Evolutionary conservation across 2,797 vertebrate genomes (phyloP).

Genomic region (Sebastes glaucus): DNA sequence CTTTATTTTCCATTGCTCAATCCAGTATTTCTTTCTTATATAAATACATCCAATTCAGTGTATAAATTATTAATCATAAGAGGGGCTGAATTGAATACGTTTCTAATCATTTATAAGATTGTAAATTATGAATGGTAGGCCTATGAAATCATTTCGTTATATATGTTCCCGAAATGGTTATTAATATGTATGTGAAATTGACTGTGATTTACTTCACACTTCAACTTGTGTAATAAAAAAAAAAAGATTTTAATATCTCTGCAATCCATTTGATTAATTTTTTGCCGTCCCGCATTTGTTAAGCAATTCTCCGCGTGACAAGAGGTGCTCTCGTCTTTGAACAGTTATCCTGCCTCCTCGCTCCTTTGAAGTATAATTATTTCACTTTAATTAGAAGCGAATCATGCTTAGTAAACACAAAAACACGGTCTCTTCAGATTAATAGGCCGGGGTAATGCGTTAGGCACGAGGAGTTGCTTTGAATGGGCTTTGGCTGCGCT

Average conservation of each 20-base stretch:
- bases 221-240: slow-evolving; percentile 7
- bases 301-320: slow-evolving; percentile 86
- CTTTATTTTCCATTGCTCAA: neutral
- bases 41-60: neutral
- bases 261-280: slow-evolving; percentile 43
- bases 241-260: slow-evolving; percentile 30
- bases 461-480: slow-evolving; percentile 63
- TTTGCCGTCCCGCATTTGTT: slow-evolving; percentile 50
- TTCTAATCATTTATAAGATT: neutral
- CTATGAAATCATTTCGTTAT: neutral
- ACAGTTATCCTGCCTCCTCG: slow-evolving; percentile 86
- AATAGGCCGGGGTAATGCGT: slow-evolving; percentile 71
- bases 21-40: neutral
- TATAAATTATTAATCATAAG: neutral
- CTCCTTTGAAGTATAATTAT: slow-evolving; percentile 96
- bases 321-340: slow-evolving; percentile 85
- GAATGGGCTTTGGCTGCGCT: slow-evolving; percentile 73
- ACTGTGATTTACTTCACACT: neutral
- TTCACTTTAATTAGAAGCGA: slow-evolving; percentile 95
- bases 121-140: neutral
- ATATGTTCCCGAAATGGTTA: slow-evolving; percentile 4
- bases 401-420: slow-evolving; percentile 96
- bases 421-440: slow-evolving; percentile 74
- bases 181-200: slow-evolving; percentile 4
- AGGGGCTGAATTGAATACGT: neutral